Conservation (phyloP, 2,113 vertebrate genomes). For the Ailuropoda melanoleuca region DNA sequence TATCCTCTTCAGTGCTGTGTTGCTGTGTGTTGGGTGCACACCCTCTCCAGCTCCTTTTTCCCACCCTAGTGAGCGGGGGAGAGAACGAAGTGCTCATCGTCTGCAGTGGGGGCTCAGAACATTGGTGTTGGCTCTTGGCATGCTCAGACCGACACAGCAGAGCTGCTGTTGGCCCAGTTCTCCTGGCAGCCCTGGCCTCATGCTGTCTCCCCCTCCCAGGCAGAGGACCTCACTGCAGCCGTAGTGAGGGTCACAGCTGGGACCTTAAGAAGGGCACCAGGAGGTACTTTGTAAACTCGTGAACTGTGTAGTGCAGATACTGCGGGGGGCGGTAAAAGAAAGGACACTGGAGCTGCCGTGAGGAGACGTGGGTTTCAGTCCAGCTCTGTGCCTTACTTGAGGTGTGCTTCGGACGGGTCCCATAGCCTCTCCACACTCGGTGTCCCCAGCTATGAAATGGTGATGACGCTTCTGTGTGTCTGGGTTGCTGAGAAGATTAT, state of each 20-base stretch:
- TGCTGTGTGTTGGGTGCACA: neutral
- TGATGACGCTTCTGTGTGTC: neutral
- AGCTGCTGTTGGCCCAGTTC: neutral
- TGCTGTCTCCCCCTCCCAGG: neutral
- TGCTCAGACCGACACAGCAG: neutral
- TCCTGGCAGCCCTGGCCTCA: neutral
- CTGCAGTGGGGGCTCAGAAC: neutral
- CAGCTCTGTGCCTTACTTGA: neutral
- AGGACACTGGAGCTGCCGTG: neutral
- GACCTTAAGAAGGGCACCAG: neutral
- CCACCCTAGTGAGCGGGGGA: neutral
- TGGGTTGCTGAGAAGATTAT: neutral
- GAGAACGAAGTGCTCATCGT: neutral
- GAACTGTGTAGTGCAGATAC: neutral
- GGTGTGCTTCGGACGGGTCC: neutral
- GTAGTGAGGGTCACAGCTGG: neutral
- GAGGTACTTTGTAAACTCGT: neutral
- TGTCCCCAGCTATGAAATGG: neutral
- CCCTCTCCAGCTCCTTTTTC: neutral
- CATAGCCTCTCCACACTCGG: neutral
- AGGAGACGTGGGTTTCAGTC: neutral
- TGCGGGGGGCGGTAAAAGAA: neutral
- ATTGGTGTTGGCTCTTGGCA: rapidly evolving
- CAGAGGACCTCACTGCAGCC: neutral
- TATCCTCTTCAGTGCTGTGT: neutral